Conservation (phyloP, 1,140 invertebrate genomes). For the Halesus radiatus region DNA sequence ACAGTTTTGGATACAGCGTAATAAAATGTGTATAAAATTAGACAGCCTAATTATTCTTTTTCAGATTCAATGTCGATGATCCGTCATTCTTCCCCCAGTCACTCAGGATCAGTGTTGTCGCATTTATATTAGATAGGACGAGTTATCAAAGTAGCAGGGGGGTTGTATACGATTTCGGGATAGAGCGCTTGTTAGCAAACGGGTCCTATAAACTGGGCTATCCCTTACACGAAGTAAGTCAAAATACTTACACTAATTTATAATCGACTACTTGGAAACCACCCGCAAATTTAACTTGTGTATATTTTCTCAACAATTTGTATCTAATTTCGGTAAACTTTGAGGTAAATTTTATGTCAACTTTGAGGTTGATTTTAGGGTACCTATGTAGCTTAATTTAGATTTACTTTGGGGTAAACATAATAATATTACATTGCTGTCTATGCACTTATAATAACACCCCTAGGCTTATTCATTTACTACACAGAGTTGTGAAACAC, state of each 20-base stretch:
- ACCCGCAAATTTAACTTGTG: too few relatives aligned
- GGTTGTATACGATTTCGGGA: constrained; percentile 58
- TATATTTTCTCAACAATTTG: too few relatives aligned
- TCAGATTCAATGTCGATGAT: constrained; percentile 87
- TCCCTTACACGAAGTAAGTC: constrained; percentile 89
- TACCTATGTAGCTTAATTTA: too few relatives aligned
- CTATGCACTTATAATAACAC: too few relatives aligned
- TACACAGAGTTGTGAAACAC: too few relatives aligned
- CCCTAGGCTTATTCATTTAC: too few relatives aligned
- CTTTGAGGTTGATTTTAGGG: too few relatives aligned
- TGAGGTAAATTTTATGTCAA: too few relatives aligned
- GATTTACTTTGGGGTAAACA: too few relatives aligned
- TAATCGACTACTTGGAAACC: too few relatives aligned
- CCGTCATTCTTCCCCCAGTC: constrained; percentile 89
- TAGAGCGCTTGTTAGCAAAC: constrained; percentile 84
- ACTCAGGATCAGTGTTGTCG: constrained; percentile 87
- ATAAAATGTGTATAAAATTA: neutral
- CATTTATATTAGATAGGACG: constrained; percentile 92
- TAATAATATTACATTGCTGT: too few relatives aligned
- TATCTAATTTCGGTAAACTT: too few relatives aligned
- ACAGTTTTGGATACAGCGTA: neutral
- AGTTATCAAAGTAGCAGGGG: constrained; percentile 77
- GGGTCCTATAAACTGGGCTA: constrained; percentile 87
- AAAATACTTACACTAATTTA: neutral
- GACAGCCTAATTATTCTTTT: constrained; percentile 51